These are phyloP conservation scores for Drosophila nikananu DNA, from an alignment of 1,140 invertebrate genomes.

Conservation along the genomic window DNA sequence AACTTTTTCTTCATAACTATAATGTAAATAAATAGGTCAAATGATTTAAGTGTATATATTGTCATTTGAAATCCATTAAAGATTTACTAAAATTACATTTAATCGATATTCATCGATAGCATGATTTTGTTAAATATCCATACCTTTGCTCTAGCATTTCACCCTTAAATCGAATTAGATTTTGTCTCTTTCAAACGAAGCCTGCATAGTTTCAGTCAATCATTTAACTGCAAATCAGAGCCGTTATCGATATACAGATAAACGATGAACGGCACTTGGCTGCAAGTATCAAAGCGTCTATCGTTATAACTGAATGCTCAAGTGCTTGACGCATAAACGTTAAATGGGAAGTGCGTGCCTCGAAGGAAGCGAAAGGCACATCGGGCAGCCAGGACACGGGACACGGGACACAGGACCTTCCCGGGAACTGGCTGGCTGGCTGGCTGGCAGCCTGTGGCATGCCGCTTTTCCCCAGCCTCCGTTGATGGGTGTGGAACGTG, in stretches of 20 bases:
- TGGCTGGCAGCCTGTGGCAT: conserved; percentile 24
- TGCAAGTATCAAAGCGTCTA: not conserved
- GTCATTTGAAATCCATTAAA: not conserved
- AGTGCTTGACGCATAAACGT: conserved; percentile 29
- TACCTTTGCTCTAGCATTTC: no score
- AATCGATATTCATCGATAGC: not conserved
- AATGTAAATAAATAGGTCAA: not conserved
- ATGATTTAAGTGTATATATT: not conserved
- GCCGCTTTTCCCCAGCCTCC: conserved; percentile 20
- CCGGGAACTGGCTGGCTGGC: not conserved
- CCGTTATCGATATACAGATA: conserved; percentile 12
- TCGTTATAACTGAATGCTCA: conserved; percentile 1
- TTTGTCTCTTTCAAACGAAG: no score
- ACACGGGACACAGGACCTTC: conserved; percentile 2
- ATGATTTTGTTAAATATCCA: not conserved
- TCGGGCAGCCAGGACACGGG: conserved; percentile 11
- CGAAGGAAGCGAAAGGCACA: conserved; percentile 13
- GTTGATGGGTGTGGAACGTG: conserved; percentile 4
- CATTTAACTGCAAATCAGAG: conserved; percentile 3
- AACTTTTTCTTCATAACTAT: no score
- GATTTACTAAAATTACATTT: no score
- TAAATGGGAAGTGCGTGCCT: conserved; percentile 42
- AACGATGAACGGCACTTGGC: not conserved
- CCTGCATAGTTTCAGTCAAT: not conserved
- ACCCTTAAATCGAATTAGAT: not conserved